Evolutionary conservation across 2,888 invertebrate species (phyloP), one percentile per base, ranked within the genome.

Genomic region (Dasysyrphus tricinctus): DNA sequence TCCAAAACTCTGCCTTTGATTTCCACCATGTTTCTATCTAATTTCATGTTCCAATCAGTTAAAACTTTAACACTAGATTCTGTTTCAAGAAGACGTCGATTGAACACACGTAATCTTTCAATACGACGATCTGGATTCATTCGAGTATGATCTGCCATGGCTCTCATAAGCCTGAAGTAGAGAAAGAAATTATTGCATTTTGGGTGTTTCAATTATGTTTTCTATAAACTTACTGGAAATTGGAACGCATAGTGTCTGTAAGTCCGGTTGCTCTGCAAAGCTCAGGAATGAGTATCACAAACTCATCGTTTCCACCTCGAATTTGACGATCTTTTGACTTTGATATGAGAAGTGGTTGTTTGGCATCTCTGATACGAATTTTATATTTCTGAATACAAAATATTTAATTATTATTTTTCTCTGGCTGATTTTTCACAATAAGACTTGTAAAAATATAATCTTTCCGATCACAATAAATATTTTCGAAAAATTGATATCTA

Each of bases 251-350:
- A 0, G 91, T 92, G 67, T 96, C 96, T 0, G 95, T 95, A 0
- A 97, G 92, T 0, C 98, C 98, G 1, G 98, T 98, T 89, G 97
- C 94, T 0, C 95, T 94, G 89, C 98, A 98, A 44, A 98, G 92
- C 92, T 98, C 97, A 0, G 98, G 98, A 29, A 98, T 94, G 2
- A 98, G 93, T 14, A 98, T 94, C 0, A 94, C 92, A 7, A 91
- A 88, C 72, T 96, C 96, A 0, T 94, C 93, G 92, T 94, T 93
- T 0, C 96, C 96, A 0, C 95, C 95, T 69, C 96, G 94, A 16
- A 89, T 78, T 88, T 97, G 97, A 39, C 95, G 94, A 5, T 94
- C 93, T 90, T 95, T 95, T 0, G 95, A 93, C 37, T 94, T 94
- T 0, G 96, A 96, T 0, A 98, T 93, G 57, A 99, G 92, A 90